These are phyloP conservation scores for Euzophera pinguis DNA, from an alignment of 2,888 invertebrate species.

Conservation along the genomic window DNA sequence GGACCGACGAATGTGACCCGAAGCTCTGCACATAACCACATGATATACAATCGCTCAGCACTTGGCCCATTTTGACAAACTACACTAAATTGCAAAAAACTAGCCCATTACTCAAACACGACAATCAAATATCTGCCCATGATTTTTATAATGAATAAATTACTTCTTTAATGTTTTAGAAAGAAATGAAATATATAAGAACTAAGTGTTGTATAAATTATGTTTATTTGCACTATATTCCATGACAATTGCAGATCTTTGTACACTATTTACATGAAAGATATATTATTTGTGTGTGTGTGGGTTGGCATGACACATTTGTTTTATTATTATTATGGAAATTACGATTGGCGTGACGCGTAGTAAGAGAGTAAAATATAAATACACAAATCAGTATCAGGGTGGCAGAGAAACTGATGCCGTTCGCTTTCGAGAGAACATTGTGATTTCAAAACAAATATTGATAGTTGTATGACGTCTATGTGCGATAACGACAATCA, in stretches of 20 bases:
- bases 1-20: conserved; percentile 58
- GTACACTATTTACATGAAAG: too few species aligned
- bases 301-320: too few species aligned
- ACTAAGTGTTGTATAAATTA: too few species aligned
- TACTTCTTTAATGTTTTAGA: too few species aligned
- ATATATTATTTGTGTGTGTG: too few species aligned
- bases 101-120: neutral
- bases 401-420: neutral
- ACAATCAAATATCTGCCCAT: too few species aligned
- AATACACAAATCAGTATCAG: neutral
- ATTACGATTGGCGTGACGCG: too few species aligned
- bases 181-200: too few species aligned
- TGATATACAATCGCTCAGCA: conserved; percentile 40
- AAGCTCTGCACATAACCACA: conserved; percentile 55
- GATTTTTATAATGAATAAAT: too few species aligned
- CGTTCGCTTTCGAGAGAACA: neutral
- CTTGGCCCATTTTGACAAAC: conserved; percentile 39
- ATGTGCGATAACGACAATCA: neutral
- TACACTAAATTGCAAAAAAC: neutral
- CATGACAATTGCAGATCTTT: too few species aligned
- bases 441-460: conserved; percentile 7
- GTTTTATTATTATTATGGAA: too few species aligned
- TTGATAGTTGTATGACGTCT: conserved; percentile 4
- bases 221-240: too few species aligned
- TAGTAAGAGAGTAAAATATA: neutral